phyloP scores from a whole-genome alignment of 2,888 invertebrate genomes.

The Geotrupes spiniger region DNA sequence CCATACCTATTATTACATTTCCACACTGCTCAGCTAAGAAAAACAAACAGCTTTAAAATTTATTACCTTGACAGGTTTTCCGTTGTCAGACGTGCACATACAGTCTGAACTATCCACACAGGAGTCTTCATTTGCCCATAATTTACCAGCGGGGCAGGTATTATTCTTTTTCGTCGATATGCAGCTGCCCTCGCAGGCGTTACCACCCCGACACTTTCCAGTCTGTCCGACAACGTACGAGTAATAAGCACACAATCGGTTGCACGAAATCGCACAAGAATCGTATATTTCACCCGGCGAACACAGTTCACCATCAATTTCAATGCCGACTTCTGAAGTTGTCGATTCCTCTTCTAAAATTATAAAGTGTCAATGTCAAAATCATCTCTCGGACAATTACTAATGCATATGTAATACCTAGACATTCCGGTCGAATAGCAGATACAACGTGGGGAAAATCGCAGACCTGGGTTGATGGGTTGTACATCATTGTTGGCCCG shows the following conservation, averaged over 20 bases:
- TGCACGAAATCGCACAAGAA: conserved; percentile 71
- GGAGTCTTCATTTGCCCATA: conserved; percentile 69
- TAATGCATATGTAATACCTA: background rate
- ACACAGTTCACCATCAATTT: conserved; percentile 32
- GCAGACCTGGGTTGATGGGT: conserved; percentile 58
- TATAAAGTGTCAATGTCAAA: too few relatives aligned
- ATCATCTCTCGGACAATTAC: too few relatives aligned
- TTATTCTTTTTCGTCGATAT: conserved; percentile 35
- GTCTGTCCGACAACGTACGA: conserved; percentile 46
- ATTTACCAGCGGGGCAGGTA: conserved; percentile 58
- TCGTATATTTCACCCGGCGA: conserved; percentile 57
- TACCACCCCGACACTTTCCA: conserved; percentile 50
- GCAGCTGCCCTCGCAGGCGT: conserved; percentile 48
- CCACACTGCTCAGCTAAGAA: too few relatives aligned
- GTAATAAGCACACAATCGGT: conserved; percentile 68
- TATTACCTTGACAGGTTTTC: conserved; percentile 37
- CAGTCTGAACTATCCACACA: conserved; percentile 76
- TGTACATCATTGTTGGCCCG: conserved; percentile 63
- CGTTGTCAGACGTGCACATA: conserved; percentile 66
- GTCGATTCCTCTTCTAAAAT: background rate
- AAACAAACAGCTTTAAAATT: too few relatives aligned
- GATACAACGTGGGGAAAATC: conserved; percentile 54
- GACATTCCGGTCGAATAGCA: conserved; percentile 61
- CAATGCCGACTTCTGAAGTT: background rate
- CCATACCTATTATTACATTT: too few relatives aligned